A percentile compares a stretch with the other conserved stretches of the same genome.
Evolutionary conservation across 1,140 invertebrate species (phyloP).

Genomic region (Meteorus sp.): DNA sequence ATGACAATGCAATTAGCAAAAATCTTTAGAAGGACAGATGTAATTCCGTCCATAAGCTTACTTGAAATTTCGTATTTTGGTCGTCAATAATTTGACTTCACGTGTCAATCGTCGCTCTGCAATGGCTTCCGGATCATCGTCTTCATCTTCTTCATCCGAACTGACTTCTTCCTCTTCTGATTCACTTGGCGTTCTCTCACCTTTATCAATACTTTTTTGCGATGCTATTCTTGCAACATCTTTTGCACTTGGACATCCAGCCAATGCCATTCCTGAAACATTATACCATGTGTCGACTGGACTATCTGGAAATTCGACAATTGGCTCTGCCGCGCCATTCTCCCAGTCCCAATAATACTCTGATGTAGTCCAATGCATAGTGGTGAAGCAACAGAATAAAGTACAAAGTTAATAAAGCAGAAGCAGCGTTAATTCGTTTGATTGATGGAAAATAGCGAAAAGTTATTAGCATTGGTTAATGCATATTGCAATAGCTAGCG

Average conservation of each 20-base stretch:
- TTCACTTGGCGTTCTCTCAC: constrained; percentile 22
- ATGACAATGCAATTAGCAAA: neutral
- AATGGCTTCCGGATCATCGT: constrained; percentile 62
- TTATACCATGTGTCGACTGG: constrained; percentile 45
- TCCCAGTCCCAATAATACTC: constrained; percentile 32
- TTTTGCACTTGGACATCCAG: constrained; percentile 57
- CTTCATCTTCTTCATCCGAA: constrained; percentile 68
- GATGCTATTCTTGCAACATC: constrained; percentile 54
- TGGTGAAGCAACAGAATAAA: constrained; percentile 30
- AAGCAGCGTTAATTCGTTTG: neutral
- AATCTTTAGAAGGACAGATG: no score
- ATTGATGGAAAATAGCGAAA: no score
- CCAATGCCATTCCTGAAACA: constrained; percentile 59
- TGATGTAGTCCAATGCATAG: constrained; percentile 20
- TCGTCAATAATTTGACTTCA: constrained; percentile 74
- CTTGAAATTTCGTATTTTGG: constrained; percentile 77
- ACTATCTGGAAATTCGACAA: constrained; percentile 47
- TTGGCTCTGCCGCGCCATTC: constrained; percentile 35
- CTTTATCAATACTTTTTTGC: constrained; percentile 54
- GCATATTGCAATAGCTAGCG: neutral
- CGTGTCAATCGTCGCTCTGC: constrained; percentile 63
- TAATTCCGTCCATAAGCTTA: constrained; percentile 35
- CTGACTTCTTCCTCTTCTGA: constrained; percentile 56
- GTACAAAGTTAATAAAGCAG: constrained; percentile 23
- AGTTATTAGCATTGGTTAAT: constrained; percentile 7